A percentile compares a stretch with the other conserved stretches of the same genome.
Conservation (phyloP, 2,888 invertebrate genomes). For the Thereva nobilitata region DNA sequence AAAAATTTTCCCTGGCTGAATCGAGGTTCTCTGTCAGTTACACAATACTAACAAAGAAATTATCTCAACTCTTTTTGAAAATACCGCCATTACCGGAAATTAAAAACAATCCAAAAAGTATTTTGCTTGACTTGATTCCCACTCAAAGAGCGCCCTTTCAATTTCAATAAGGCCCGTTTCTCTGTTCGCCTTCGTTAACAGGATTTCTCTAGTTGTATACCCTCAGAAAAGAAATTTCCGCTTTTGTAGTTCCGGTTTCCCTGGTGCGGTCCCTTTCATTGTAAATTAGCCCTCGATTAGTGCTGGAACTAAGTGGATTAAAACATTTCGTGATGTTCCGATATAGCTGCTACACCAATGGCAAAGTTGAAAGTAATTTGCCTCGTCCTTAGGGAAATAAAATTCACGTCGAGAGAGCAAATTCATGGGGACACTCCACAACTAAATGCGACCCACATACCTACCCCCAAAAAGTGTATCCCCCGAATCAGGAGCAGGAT, state of each 20-base stretch:
- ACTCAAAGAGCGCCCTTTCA: slow-evolving; percentile 32
- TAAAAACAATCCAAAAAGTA: slow-evolving; percentile 41
- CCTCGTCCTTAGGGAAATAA: neutral
- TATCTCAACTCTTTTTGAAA: slow-evolving; percentile 37
- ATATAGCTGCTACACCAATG: slow-evolving; percentile 1
- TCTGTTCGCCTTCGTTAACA: slow-evolving; percentile 29
- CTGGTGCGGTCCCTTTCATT: slow-evolving; percentile 34
- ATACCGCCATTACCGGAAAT: slow-evolving; percentile 38
- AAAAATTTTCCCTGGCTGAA: too few species aligned
- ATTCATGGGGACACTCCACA: neutral
- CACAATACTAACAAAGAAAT: slow-evolving; percentile 9
- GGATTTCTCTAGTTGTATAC: slow-evolving; percentile 2
- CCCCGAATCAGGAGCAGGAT: too few species aligned
- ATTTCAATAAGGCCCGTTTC: slow-evolving; percentile 32
- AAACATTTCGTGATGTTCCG: slow-evolving; percentile 36
- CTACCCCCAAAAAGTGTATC: too few species aligned
- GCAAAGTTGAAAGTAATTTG: slow-evolving; percentile 20
- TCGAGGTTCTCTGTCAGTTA: neutral
- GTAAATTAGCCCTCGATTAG: slow-evolving; percentile 38
- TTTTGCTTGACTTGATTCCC: slow-evolving; percentile 37
- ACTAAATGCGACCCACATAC: neutral
- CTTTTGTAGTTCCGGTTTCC: slow-evolving; percentile 14
- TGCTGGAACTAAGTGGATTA: slow-evolving; percentile 36
- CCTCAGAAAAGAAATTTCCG: slow-evolving; percentile 14
- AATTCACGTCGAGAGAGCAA: neutral